A percentile compares a stretch with the other conserved stretches of the same genome.
Evolutionary conservation across 2,797 vertebrate genomes (phyloP).

Genomic region (Phoebastria nigripes): DNA sequence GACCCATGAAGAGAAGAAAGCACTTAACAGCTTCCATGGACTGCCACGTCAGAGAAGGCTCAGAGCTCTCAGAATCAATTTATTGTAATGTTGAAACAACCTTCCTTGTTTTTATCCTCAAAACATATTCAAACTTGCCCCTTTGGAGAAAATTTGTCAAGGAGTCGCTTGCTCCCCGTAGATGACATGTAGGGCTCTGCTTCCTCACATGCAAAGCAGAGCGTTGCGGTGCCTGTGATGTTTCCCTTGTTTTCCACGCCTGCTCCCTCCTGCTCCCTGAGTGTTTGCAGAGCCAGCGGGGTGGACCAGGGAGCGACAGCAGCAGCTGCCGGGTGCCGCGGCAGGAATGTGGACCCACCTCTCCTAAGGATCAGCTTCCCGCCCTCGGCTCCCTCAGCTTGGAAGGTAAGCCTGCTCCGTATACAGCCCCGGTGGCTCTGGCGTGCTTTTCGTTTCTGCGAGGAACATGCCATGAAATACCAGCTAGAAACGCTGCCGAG

Average conservation of each 20-base stretch:
- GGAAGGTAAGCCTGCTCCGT: constrained; percentile 65
- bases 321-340: constrained; percentile 71
- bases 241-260: background rate
- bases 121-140: background rate
- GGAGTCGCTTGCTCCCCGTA: background rate
- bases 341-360: constrained; percentile 73
- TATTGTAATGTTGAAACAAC: background rate
- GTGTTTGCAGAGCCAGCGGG: constrained; percentile 45
- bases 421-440: background rate
- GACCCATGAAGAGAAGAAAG: background rate
- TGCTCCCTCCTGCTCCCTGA: background rate
- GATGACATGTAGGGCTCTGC: background rate
- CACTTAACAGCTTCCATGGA: background rate
- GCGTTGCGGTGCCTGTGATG: background rate
- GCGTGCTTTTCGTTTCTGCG: background rate
- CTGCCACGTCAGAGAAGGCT: background rate
- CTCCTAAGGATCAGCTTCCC: constrained; percentile 70
- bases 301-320: constrained; percentile 75
- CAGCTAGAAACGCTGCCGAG: background rate
- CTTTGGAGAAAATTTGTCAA: background rate
- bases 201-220: background rate
- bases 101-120: background rate
- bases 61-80: background rate
- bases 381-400: constrained; percentile 60
- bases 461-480: background rate